phyloP scores from a whole-genome alignment of 2,113 vertebrate species.

The Periophthalmus modestus region DNA sequence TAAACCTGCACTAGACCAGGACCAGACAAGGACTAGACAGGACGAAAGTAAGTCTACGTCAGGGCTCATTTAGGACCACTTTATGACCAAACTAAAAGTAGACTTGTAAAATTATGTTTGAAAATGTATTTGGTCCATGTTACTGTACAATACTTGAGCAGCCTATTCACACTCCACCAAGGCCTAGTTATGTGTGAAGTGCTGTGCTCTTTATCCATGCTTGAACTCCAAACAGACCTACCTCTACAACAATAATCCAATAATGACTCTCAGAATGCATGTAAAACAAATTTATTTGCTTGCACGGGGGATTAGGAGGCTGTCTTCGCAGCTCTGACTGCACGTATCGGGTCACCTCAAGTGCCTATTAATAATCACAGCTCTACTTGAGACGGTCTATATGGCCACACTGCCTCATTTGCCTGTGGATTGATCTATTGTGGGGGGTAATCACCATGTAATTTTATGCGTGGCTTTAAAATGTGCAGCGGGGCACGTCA shows the following conservation, averaged over 20 bases:
- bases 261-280: conserved; percentile 67
- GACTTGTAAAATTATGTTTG: not conserved
- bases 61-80: no score
- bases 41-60: no score
- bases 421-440: conserved; percentile 73
- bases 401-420: conserved; percentile 69
- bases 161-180: not conserved
- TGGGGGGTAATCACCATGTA: conserved; percentile 78
- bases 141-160: not conserved
- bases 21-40: no score
- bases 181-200: conserved; percentile 57
- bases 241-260: conserved; percentile 76
- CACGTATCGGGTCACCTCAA: conserved; percentile 75
- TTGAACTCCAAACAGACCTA: conserved; percentile 75
- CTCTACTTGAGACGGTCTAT: conserved; percentile 78
- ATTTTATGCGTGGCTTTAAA: conserved; percentile 80
- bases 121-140: not conserved
- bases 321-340: conserved; percentile 51
- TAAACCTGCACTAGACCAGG: no score
- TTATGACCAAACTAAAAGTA: no score
- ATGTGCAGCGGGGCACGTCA: conserved; percentile 67
- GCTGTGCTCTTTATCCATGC: conserved; percentile 60
- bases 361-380: conserved; percentile 82
- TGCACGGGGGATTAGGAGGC: conserved; percentile 56
- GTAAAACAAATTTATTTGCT: conserved; percentile 69